Percentiles rank a stretch among this genome's conserved stretches.
Evolutionary conservation across 2,888 invertebrate genomes (phyloP).

Genomic region (Asteroscopus sphinx): DNA sequence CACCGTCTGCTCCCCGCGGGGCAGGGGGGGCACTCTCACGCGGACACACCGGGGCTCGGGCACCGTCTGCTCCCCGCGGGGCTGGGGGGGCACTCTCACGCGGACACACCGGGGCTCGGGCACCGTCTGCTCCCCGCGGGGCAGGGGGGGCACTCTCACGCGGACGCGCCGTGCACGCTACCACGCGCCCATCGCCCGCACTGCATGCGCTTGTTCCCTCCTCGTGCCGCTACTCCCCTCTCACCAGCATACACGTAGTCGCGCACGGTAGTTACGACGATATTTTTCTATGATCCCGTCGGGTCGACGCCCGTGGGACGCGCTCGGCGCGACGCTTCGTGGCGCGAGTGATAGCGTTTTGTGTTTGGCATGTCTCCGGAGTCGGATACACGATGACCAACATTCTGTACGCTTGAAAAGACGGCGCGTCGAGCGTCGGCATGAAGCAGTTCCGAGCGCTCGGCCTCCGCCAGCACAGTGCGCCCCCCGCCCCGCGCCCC

Average conservation of each 20-base stretch:
- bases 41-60: no score
- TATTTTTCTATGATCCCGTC: conserved; percentile 69
- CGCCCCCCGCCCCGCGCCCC: conserved; percentile 43
- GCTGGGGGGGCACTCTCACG: no score
- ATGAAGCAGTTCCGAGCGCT: conserved; percentile 99
- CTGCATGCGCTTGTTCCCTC: conserved; percentile 45
- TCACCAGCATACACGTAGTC: conserved; percentile 35
- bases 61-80: no score
- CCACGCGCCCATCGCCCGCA: conserved; percentile 29
- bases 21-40: no score
- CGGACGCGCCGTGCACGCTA: conserved; percentile 30
- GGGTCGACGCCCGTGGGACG: conserved; percentile 46
- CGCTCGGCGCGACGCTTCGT: conserved; percentile 59
- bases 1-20: no score
- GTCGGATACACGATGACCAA: conserved; percentile 99
- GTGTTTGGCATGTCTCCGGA: conserved; percentile 91
- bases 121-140: no score
- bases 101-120: conserved; percentile 55
- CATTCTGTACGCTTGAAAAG: conserved; percentile 99
- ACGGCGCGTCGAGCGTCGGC: conserved; percentile 97
- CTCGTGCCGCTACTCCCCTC: not conserved
- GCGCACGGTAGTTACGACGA: conserved; percentile 53
- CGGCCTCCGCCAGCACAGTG: conserved; percentile 98
- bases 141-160: no score
- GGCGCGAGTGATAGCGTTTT: conserved; percentile 80